A percentile compares a stretch with the other conserved stretches of the same genome.
Evolutionary conservation across 2,797 vertebrate species (phyloP).

Genomic region (Rhynchotus rufescens): DNA sequence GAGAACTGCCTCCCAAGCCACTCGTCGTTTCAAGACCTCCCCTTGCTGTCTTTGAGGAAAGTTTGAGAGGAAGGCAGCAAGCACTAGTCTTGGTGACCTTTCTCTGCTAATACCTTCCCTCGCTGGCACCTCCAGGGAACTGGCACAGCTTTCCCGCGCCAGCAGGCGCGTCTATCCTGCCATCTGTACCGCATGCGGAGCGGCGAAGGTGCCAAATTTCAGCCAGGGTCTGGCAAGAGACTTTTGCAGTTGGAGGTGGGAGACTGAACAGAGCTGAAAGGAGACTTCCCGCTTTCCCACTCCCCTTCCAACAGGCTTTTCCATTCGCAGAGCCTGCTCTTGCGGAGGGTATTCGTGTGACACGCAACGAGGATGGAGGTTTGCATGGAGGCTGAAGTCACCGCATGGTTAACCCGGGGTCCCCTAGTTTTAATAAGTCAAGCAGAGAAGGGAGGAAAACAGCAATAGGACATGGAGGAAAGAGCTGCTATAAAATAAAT

Average conservation of each 20-base stretch:
- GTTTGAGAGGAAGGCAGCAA: not conserved
- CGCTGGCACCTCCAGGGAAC: not conserved
- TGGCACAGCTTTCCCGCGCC: constrained; percentile 33
- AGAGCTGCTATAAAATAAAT: not conserved
- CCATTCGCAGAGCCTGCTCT: fast-evolving
- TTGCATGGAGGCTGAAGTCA: not conserved
- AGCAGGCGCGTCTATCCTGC: constrained; percentile 57
- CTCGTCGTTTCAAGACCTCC: not conserved
- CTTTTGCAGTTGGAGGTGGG: not conserved
- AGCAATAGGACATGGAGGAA: not conserved
- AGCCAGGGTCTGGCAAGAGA: constrained; percentile 43
- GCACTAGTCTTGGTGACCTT: not conserved
- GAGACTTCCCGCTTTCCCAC: not conserved
- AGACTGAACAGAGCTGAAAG: not conserved
- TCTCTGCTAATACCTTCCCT: not conserved
- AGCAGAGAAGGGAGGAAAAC: not conserved
- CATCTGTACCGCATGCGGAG: constrained; percentile 20
- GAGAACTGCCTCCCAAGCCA: fast-evolving
- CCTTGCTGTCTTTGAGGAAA: not conserved
- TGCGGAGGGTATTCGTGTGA: not conserved
- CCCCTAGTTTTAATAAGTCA: fast-evolving
- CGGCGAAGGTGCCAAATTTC: constrained; percentile 25
- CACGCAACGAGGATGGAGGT: fast-evolving
- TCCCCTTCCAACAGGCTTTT: not conserved
- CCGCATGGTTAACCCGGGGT: not conserved